phyloP scores from a whole-genome alignment of 2,797 vertebrate genomes.

The Danio aesculapii region DNA sequence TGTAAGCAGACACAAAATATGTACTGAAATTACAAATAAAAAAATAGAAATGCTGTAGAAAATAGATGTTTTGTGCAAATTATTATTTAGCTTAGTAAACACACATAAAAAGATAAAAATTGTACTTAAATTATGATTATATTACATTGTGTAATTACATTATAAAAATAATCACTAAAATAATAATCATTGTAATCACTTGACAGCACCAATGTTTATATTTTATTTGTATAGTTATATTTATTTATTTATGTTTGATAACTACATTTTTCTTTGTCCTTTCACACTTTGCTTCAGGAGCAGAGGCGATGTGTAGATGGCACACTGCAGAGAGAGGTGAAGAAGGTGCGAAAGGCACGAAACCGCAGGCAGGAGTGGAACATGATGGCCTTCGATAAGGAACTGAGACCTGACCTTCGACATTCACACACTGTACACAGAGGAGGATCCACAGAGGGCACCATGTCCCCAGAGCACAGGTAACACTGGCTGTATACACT shows the following conservation, averaged over 20 bases:
- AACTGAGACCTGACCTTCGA: conserved; percentile 96
- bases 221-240: too few species aligned
- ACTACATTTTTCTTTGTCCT: neutral
- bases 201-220: too few species aligned
- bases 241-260: neutral
- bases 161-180: too few species aligned
- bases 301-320: conserved; percentile 94
- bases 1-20: too few species aligned
- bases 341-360: conserved; percentile 98
- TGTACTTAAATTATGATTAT: too few species aligned
- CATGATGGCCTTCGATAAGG: conserved; percentile 99
- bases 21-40: too few species aligned
- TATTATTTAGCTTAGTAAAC: too few species aligned
- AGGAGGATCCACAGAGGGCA: conserved; percentile 93
- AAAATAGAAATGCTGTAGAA: too few species aligned
- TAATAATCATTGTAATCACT: too few species aligned
- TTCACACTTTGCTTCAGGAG: conserved; percentile 78
- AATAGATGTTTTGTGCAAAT: too few species aligned
- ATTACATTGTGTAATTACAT: too few species aligned
- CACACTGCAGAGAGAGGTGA: conserved; percentile 97
- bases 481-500: conserved; percentile 57
- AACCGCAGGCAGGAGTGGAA: conserved; percentile 99
- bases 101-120: too few species aligned
- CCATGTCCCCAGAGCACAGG: conserved; percentile 97
- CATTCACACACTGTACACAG: conserved; percentile 91